Evolutionary conservation across 2,888 invertebrate species (phyloP).

Genomic region (Ariolimax columbianus): DNA sequence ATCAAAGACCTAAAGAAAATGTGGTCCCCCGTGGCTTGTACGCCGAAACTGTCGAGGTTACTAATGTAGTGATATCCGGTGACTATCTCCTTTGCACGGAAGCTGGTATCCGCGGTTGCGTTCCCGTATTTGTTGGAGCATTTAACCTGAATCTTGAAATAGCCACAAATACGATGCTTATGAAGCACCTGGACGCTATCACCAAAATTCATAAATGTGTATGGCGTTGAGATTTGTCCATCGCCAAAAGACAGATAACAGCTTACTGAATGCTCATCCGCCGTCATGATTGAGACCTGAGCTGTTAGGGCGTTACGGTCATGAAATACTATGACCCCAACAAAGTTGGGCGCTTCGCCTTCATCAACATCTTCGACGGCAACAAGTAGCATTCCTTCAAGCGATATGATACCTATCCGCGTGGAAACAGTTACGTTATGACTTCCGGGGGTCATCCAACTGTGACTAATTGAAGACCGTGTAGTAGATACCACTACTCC

Average conservation of each 20-base stretch:
- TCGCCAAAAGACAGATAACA: constrained; percentile 65
- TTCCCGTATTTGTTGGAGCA: constrained; percentile 70
- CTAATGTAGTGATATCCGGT: constrained; percentile 59
- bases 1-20: constrained; percentile 54
- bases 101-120: constrained; percentile 54
- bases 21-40: constrained; percentile 56
- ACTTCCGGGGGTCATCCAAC: constrained; percentile 64
- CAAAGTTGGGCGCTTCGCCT: constrained; percentile 62
- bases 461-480: constrained; percentile 61
- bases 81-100: constrained; percentile 61
- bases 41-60: constrained; percentile 51
- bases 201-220: constrained; percentile 54
- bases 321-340: constrained; percentile 59
- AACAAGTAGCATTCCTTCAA: constrained; percentile 59
- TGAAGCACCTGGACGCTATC: constrained; percentile 52
- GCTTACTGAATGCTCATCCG: constrained; percentile 58
- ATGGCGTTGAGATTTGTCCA: constrained; percentile 35
- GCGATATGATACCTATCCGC: constrained; percentile 57
- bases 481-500: constrained; percentile 57
- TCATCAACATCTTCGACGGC: constrained; percentile 65
- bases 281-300: constrained; percentile 56
- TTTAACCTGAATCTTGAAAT: constrained; percentile 60
- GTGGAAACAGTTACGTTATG: constrained; percentile 65
- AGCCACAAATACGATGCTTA: constrained; percentile 62
- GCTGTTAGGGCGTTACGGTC: constrained; percentile 47